phyloP scores from a whole-genome alignment of 2,113 vertebrate genomes.

The Heteronetta atricapilla region DNA sequence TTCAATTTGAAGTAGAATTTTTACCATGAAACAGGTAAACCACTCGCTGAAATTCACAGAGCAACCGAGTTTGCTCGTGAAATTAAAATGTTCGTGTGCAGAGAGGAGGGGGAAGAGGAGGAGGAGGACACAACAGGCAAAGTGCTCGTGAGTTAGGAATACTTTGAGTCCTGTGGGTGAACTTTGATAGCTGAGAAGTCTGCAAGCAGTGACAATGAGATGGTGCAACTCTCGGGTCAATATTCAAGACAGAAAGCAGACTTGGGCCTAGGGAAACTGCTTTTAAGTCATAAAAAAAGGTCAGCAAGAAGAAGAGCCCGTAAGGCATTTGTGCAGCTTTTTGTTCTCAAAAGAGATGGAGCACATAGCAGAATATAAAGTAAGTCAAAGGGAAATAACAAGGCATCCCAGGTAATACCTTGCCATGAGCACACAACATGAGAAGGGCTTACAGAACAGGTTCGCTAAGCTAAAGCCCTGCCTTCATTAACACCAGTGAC shows the following conservation, averaged over 20 bases:
- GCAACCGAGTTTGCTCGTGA: not conserved
- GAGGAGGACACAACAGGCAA: slow-evolving; percentile 1
- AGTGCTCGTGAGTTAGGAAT: slow-evolving; percentile 32
- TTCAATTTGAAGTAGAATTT: slow-evolving; percentile 48
- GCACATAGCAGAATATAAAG: slow-evolving; percentile 40
- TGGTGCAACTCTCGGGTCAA: slow-evolving; percentile 57
- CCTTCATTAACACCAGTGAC: not conserved
- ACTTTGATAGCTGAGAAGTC: slow-evolving; percentile 56
- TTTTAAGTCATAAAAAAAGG: slow-evolving; percentile 56
- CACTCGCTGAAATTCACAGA: not conserved
- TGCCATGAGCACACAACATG: not conserved
- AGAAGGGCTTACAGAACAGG: not conserved
- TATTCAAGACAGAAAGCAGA: slow-evolving; percentile 52
- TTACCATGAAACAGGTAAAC: slow-evolving; percentile 61
- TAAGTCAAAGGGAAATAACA: slow-evolving; percentile 34
- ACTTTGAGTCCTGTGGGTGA: slow-evolving; percentile 42
- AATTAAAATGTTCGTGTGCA: not conserved
- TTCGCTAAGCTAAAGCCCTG: not conserved
- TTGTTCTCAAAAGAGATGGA: slow-evolving; percentile 34
- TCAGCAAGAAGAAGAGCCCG: slow-evolving; percentile 33
- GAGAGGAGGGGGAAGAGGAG: not conserved
- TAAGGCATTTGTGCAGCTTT: not conserved
- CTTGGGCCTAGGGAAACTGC: slow-evolving; percentile 44
- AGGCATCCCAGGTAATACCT: slow-evolving; percentile 16
- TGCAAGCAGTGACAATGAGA: not conserved